Conservation (phyloP, 2,113 vertebrate species). For the Pseudorectes ferrugineus region DNA sequence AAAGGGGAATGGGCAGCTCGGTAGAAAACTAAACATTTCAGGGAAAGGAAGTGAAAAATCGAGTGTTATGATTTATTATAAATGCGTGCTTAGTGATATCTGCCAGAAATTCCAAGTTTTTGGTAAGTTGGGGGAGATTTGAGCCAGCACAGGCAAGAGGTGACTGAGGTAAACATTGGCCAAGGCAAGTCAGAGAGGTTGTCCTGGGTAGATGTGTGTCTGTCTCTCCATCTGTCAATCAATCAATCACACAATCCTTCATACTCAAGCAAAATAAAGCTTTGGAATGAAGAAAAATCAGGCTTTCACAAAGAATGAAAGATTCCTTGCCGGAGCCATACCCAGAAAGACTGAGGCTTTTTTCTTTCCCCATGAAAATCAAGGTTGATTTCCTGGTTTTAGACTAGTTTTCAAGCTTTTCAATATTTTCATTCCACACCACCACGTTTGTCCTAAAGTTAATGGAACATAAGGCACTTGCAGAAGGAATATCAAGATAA, state of each 20-base stretch:
- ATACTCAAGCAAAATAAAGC: not conserved
- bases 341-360: not conserved
- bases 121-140: not conserved
- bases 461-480: not conserved
- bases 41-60: not conserved
- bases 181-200: not conserved
- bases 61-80: not conserved
- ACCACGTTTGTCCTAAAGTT: not conserved
- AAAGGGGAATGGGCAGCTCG: not conserved
- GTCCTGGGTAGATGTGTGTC: not conserved
- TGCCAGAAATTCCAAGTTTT: not conserved
- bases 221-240: not conserved
- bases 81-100: not conserved
- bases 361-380: not conserved
- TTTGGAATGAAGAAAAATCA: not conserved
- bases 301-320: not conserved
- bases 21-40: not conserved
- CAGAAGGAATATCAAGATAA: not conserved
- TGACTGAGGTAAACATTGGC: not conserved
- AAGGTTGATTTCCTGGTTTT: not conserved
- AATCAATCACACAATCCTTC: not conserved
- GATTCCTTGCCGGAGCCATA: not conserved
- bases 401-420: not conserved
- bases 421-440: not conserved
- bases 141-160: not conserved